These are phyloP conservation scores for Malthinus seriepunctatus DNA, from an alignment of 2,888 invertebrate genomes.

Conservation along the genomic window DNA sequence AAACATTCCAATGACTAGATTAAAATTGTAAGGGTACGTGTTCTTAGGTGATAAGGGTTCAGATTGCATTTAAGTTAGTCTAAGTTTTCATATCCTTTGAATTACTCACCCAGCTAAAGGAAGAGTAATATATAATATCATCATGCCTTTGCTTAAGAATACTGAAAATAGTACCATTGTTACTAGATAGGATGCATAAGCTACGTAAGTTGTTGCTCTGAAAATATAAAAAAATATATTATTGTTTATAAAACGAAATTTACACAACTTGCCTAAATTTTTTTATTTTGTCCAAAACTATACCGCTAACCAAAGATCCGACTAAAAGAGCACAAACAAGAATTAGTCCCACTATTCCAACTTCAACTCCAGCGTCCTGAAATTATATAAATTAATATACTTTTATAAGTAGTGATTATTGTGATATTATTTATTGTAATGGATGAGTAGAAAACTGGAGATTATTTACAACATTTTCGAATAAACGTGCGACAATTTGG, in stretches of 20 bases:
- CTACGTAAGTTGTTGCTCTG: background rate
- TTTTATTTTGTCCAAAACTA: background rate
- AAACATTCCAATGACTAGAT: too few relatives aligned
- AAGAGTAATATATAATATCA: background rate
- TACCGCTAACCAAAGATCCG: background rate
- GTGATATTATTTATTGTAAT: too few relatives aligned
- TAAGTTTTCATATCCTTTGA: too few relatives aligned
- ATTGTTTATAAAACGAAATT: background rate
- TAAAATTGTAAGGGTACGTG: too few relatives aligned
- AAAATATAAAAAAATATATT: background rate
- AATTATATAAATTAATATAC: too few relatives aligned
- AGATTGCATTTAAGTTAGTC: too few relatives aligned
- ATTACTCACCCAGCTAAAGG: background rate
- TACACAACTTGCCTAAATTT: background rate
- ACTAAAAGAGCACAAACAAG: background rate
- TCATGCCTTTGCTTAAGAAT: background rate
- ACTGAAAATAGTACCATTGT: background rate
- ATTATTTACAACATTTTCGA: too few relatives aligned
- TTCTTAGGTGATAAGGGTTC: too few relatives aligned
- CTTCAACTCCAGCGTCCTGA: background rate
- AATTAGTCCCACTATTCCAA: background rate
- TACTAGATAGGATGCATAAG: background rate
- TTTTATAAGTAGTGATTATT: too few relatives aligned
- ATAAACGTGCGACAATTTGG: too few relatives aligned
- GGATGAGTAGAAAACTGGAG: too few relatives aligned